These are phyloP conservation scores for Oreochromis tanganicae DNA, from an alignment of 2,113 vertebrate genomes.

Conservation along the genomic window DNA sequence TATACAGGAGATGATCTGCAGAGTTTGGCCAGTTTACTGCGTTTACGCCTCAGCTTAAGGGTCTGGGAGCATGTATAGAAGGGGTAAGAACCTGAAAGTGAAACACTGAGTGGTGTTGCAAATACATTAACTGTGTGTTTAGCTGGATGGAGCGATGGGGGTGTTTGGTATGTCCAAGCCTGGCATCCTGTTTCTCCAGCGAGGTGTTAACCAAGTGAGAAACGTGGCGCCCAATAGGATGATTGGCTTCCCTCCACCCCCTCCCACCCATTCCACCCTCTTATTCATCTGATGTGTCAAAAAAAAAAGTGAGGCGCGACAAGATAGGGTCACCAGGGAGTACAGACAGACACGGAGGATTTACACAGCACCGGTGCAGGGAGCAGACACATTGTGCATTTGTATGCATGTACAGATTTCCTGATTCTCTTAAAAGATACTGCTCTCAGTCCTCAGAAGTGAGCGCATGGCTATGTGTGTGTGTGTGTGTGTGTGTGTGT, in stretches of 20 bases:
- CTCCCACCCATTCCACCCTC: slow-evolving; percentile 50
- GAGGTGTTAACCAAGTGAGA: slow-evolving; percentile 68
- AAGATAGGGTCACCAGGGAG: slow-evolving; percentile 50
- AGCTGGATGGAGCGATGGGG: not conserved
- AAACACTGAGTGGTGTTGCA: not conserved
- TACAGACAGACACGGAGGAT: slow-evolving; percentile 27
- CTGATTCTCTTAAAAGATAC: slow-evolving; percentile 7
- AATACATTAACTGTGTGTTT: slow-evolving; percentile 19
- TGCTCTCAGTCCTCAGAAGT: not conserved
- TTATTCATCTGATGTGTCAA: slow-evolving; percentile 65
- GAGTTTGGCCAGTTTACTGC: not conserved
- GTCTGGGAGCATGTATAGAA: not conserved
- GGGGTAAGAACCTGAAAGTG: not conserved
- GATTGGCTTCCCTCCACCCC: slow-evolving; percentile 61
- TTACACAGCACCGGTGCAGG: not conserved
- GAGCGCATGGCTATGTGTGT: not conserved
- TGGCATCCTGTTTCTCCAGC: slow-evolving; percentile 54
- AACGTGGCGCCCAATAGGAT: slow-evolving; percentile 44
- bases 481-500: not conserved
- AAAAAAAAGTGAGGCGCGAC: slow-evolving; percentile 16
- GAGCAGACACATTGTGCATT: slow-evolving; percentile 7
- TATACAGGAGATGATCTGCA: not conserved
- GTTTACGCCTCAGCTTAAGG: not conserved
- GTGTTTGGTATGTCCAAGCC: slow-evolving; percentile 24
- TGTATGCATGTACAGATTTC: slow-evolving; percentile 17